These are phyloP conservation scores for Casuarius casuarius DNA, from an alignment of 2,113 vertebrate species.

Conservation along the genomic window DNA sequence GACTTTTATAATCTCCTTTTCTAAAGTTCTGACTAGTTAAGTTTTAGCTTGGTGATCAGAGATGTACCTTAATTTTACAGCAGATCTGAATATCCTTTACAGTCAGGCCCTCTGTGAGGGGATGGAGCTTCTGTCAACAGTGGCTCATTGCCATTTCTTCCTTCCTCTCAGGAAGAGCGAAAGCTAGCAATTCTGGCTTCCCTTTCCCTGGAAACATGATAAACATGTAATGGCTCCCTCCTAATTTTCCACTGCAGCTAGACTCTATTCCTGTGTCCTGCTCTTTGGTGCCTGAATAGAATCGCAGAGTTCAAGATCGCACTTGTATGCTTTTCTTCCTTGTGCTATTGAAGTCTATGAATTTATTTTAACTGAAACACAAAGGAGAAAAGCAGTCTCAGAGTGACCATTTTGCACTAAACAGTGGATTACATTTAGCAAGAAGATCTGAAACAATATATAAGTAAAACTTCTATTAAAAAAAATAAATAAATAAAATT, in stretches of 20 bases:
- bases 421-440: background rate
- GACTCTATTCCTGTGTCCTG: background rate
- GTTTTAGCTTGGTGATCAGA: background rate
- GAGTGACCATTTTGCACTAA: background rate
- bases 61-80: background rate
- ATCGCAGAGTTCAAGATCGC: background rate
- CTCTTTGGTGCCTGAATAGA: background rate
- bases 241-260: background rate
- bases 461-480: background rate
- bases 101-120: background rate
- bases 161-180: constrained; percentile 58
- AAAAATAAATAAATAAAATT: background rate
- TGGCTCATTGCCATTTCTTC: constrained; percentile 44
- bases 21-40: background rate
- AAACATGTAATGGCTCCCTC: background rate
- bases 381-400: background rate
- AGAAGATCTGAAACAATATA: background rate
- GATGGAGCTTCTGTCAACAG: constrained; percentile 38
- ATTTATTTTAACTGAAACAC: background rate
- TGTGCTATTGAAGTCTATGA: background rate
- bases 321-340: background rate
- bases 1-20: background rate
- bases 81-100: background rate
- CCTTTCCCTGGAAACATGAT: constrained; percentile 31
- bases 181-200: constrained; percentile 37